A percentile compares a stretch with the other conserved stretches of the same genome.
Conservation (phyloP, 2,797 vertebrate genomes). For the Dryobates pubescens region DNA sequence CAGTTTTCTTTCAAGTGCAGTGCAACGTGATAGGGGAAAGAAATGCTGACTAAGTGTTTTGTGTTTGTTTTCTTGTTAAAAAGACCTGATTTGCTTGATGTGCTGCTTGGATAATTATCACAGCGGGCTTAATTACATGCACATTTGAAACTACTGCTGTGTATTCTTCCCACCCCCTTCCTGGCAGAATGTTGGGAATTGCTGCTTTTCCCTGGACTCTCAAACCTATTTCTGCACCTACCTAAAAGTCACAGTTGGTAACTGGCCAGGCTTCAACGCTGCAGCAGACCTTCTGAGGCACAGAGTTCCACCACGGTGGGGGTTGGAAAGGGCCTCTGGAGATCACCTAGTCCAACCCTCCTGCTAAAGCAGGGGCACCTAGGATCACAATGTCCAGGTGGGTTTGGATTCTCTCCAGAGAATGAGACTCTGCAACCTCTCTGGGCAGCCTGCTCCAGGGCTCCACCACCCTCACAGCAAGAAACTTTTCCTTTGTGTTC, state of each 20-base stretch:
- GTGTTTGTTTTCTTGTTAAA: background rate
- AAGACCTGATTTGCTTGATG: background rate
- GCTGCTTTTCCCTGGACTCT: background rate
- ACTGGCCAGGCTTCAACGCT: fast-evolving
- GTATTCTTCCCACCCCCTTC: background rate
- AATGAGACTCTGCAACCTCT: too few species aligned
- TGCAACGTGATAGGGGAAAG: fast-evolving
- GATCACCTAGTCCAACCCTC: too few species aligned
- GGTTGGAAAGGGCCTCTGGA: too few species aligned
- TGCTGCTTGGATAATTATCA: background rate
- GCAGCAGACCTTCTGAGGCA: background rate
- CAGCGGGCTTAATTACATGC: background rate
- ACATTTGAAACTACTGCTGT: background rate
- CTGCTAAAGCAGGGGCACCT: too few species aligned
- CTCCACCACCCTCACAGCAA: too few species aligned
- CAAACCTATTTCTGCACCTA: fast-evolving
- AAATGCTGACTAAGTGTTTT: background rate
- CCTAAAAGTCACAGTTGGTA: fast-evolving
- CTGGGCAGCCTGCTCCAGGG: too few species aligned
- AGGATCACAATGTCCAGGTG: too few species aligned
- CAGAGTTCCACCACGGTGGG: too few species aligned
- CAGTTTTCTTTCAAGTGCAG: background rate
- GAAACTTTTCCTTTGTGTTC: too few species aligned
- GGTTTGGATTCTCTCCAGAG: too few species aligned
- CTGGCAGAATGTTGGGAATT: background rate